These are phyloP conservation scores for Philopedon plagiatum DNA, from an alignment of 2,888 invertebrate genomes.

Conservation along the genomic window DNA sequence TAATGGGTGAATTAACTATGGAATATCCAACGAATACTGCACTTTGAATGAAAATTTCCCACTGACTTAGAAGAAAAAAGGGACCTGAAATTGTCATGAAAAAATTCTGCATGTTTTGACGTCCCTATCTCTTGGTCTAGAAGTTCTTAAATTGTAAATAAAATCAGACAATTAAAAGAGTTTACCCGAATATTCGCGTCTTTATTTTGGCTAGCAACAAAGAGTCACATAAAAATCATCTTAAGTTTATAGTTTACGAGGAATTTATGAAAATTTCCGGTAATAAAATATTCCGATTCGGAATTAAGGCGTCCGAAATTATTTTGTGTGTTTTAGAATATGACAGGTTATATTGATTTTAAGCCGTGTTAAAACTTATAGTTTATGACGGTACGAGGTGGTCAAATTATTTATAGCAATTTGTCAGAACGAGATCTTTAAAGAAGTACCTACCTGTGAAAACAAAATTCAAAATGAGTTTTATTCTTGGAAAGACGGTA, in stretches of 20 bases:
- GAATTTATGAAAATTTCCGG: constrained; percentile 30
- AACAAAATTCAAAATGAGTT: no score
- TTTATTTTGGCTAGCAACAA: not conserved
- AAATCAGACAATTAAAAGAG: not conserved
- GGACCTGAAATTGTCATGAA: no score
- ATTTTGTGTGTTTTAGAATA: constrained; percentile 24
- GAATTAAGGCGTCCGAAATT: constrained; percentile 31
- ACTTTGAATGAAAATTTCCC: no score
- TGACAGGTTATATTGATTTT: constrained; percentile 29
- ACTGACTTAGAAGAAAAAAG: no score
- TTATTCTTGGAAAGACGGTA: no score
- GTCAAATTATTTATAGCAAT: not conserved
- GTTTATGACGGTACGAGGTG: constrained; percentile 15
- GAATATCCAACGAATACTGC: no score
- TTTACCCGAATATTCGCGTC: not conserved
- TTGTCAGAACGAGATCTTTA: no score
- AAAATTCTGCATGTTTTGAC: no score
- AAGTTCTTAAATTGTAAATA: not conserved
- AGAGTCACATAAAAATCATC: constrained; percentile 12
- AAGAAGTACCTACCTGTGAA: no score
- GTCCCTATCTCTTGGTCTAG: no score
- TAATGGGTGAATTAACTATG: no score
- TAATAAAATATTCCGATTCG: constrained; percentile 26
- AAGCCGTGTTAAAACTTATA: constrained; percentile 7
- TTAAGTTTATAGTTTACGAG: constrained; percentile 28